A percentile compares a stretch with the other conserved stretches of the same genome.
These are phyloP conservation scores for Tridacna gigas DNA, from an alignment of 2,888 invertebrate species.

Conservation along the genomic window DNA sequence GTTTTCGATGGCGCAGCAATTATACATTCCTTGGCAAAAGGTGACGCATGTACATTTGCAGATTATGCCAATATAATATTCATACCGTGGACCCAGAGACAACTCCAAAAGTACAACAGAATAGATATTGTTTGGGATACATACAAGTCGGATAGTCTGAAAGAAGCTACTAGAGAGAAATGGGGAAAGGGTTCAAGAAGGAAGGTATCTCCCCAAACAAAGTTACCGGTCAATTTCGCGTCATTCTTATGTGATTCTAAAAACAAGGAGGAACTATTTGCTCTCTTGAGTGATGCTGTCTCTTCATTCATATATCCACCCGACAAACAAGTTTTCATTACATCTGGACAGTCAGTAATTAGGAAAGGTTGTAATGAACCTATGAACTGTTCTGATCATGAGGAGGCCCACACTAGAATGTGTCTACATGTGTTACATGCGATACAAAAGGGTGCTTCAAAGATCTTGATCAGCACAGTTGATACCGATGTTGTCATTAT, in stretches of 20 bases:
- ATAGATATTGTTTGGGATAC: constrained; percentile 63
- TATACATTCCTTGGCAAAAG: constrained; percentile 45
- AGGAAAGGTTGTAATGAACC: background rate
- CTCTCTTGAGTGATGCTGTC: constrained; percentile 12
- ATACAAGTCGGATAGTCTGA: constrained; percentile 56
- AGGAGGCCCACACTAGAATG: constrained; percentile 38
- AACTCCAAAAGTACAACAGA: constrained; percentile 43
- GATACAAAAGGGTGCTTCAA: background rate
- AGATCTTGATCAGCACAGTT: constrained; percentile 21
- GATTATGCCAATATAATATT: constrained; percentile 47
- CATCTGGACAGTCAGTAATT: background rate
- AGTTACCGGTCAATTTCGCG: constrained; percentile 42
- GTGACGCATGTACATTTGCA: constrained; percentile 46
- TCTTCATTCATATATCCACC: no score
- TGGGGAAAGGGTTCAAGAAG: constrained; percentile 59
- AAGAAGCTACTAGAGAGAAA: constrained; percentile 50
- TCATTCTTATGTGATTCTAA: constrained; percentile 36
- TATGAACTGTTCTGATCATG: constrained; percentile 30
- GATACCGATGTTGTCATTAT: constrained; percentile 35
- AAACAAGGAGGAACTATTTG: constrained; percentile 59
- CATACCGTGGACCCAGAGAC: constrained; percentile 42
- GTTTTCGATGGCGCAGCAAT: constrained; percentile 59
- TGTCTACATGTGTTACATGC: constrained; percentile 19
- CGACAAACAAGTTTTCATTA: no score
- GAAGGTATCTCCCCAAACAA: constrained; percentile 34